Percentiles rank a stretch among this genome's conserved stretches.
Evolutionary conservation across 1,140 invertebrate genomes (phyloP).

Genomic region (Glossosoma conforme): DNA sequence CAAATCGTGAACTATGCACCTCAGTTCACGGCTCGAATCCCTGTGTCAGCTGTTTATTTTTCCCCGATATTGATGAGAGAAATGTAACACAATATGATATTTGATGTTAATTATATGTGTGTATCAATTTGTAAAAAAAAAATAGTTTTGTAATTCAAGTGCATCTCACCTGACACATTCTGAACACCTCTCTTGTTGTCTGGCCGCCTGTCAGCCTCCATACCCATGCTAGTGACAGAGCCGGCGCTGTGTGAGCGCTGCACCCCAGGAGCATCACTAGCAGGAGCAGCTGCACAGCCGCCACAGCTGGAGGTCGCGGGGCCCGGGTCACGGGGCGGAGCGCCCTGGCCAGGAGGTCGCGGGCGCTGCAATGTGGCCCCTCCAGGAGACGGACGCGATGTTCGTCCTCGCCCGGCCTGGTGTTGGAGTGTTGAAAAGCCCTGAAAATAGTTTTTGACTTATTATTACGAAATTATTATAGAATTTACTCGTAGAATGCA

Average conservation of each 20-base stretch:
- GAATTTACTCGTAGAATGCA: too few species aligned
- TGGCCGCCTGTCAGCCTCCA: conserved; percentile 11
- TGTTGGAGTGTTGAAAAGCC: conserved; percentile 29
- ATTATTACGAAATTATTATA: too few species aligned
- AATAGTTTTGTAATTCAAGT: neutral
- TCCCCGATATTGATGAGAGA: neutral
- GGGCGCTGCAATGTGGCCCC: conserved; percentile 23
- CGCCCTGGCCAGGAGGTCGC: conserved; percentile 9
- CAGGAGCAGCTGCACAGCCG: neutral
- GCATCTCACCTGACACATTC: conserved; percentile 27
- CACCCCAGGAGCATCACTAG: conserved; percentile 2
- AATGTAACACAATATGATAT: too few species aligned
- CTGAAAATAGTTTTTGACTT: too few species aligned
- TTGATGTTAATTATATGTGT: neutral
- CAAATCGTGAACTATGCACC: neutral
- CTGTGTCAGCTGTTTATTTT: neutral
- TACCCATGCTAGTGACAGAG: conserved; percentile 23
- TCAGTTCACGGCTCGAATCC: neutral
- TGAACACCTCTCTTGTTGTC: conserved; percentile 22
- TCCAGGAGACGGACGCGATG: conserved; percentile 10
- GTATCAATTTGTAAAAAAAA: neutral
- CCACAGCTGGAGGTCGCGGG: neutral
- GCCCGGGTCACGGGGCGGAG: neutral
- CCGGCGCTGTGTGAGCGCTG: conserved; percentile 28
- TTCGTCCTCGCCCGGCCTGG: conserved; percentile 23